Percentiles rank a stretch among this genome's conserved stretches.
Evolutionary conservation across 2,113 vertebrate species (phyloP).

Genomic region (Rhea americana): DNA sequence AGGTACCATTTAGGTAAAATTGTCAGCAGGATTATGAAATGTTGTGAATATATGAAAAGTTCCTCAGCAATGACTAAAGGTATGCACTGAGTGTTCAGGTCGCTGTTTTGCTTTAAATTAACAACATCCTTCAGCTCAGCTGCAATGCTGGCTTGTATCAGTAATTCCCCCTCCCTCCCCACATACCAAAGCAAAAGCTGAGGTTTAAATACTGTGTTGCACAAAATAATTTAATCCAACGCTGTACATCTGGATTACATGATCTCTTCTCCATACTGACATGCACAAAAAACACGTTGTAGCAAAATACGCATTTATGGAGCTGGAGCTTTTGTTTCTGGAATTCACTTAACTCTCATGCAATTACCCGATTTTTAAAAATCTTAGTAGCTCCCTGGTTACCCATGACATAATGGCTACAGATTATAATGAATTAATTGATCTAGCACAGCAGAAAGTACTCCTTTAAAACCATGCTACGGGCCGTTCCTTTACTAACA

Average conservation of each 20-base stretch:
- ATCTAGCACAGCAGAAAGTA: background rate
- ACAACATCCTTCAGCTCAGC: background rate
- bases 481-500: background rate
- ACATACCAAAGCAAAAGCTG: background rate
- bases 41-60: background rate
- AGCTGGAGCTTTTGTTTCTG: background rate
- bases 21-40: background rate
- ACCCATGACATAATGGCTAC: background rate
- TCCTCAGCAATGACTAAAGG: background rate
- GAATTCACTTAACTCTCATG: background rate
- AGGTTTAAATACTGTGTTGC: background rate
- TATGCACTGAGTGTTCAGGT: background rate
- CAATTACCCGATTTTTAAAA: background rate
- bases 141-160: background rate
- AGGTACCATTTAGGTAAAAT: background rate
- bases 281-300: rapidly evolving
- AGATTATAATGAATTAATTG: rapidly evolving
- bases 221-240: background rate
- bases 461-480: rapidly evolving
- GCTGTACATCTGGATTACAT: background rate
- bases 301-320: rapidly evolving
- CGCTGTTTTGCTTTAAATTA: background rate
- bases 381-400: rapidly evolving
- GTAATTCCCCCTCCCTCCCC: background rate
- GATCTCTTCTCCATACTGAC: background rate